A percentile compares a stretch with the other conserved stretches of the same genome.
These are phyloP conservation scores for Sebastolobus alascanus DNA, from an alignment of 2,797 vertebrate genomes.

Conservation along the genomic window DNA sequence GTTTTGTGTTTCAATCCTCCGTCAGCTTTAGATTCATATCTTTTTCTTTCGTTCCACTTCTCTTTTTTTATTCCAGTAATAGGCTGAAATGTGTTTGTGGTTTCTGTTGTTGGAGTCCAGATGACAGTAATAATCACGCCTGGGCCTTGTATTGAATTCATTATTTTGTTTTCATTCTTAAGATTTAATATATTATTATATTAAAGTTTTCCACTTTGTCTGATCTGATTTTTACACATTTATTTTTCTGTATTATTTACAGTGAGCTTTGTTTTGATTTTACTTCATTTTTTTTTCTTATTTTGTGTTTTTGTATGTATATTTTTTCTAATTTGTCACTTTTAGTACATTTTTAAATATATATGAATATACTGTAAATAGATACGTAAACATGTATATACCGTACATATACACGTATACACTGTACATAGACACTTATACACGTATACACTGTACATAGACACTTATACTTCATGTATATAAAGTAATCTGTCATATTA, in stretches of 20 bases:
- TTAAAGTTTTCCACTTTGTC: background rate
- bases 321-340: no score
- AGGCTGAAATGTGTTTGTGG: background rate
- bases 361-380: no score
- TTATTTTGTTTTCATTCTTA: background rate
- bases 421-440: no score
- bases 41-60: background rate
- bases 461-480: no score
- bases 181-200: background rate
- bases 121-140: background rate
- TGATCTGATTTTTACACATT: background rate
- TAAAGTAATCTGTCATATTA: no score
- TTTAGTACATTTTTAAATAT: no score
- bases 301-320: no score
- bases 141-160: background rate
- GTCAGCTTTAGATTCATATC: slow-evolving; percentile 1
- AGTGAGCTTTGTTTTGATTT: no score
- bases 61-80: background rate
- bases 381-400: no score
- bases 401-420: no score
- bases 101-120: background rate
- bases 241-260: background rate
- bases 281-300: no score
- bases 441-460: no score
- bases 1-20: slow-evolving; percentile 10